Conservation (phyloP, 2,888 invertebrate species). For the Sinodicranocentrus sp. region DNA sequence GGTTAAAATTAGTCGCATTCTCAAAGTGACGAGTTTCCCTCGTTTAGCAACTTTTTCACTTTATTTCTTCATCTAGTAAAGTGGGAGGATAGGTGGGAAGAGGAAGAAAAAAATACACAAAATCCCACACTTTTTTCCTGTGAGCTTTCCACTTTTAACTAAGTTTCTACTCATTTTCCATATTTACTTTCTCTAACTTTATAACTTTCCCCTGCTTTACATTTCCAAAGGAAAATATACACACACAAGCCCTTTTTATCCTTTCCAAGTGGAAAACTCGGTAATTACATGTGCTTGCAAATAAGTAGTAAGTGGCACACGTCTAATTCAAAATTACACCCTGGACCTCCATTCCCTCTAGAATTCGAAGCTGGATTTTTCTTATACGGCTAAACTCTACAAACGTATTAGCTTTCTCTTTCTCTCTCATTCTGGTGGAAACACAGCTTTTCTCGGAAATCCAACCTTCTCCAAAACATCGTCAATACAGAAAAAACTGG, state of each 20-base stretch:
- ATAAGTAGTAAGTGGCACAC: background rate
- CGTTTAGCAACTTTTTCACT: conserved; percentile 12
- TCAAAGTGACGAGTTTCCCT: conserved; percentile 2
- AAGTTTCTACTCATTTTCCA: conserved; percentile 8
- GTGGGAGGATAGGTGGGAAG: no score
- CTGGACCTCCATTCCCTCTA: no score
- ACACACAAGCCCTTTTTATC: background rate
- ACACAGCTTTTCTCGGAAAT: no score
- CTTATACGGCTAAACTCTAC: no score
- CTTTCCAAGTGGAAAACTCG: background rate
- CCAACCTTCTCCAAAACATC: no score
- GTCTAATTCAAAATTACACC: conserved; percentile 4
- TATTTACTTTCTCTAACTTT: conserved; percentile 13
- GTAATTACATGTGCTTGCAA: conserved; percentile 12
- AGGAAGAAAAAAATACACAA: no score
- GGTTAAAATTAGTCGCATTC: conserved; percentile 4
- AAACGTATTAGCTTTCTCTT: no score
- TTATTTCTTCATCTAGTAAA: background rate
- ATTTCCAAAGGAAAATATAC: background rate
- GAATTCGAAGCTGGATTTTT: no score
- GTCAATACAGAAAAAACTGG: no score
- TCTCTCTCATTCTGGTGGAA: no score
- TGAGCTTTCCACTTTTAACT: conserved; percentile 16
- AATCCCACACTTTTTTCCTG: no score
- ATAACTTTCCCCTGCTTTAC: background rate